Base-by-base conservation (phyloP, 2,797 vertebrate species). In the Mycteria americana region DNA sequence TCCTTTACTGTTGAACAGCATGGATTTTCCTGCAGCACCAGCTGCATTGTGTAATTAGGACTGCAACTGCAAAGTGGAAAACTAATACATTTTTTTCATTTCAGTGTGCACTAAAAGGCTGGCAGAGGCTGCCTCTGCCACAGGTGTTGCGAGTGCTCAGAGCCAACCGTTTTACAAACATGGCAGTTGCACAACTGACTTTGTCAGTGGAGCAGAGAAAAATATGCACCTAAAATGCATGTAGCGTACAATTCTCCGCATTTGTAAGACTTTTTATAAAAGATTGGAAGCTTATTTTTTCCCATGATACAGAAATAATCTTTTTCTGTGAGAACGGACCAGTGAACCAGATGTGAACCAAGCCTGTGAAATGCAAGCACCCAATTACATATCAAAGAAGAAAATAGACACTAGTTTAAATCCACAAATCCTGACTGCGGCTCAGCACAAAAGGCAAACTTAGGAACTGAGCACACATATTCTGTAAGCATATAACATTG, bases 71-170 rank as follows among this genome's bases (percentile, higher is more conserved):
- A 65, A 93, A 96, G 76, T 94, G 87, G 82, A 91, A 93, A 93
- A 45, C 75, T 91, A 89, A 95, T 85, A 87, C 31, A 73, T 92
- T 94, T 96, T 86, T 95, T 85, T 89, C 39, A 78, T 91, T 92
- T 85, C 30, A 63, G 46, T 68, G 57, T 65, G 68, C 54, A 41
- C 39, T 84, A 50, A 92, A 72, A 86, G 73, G 54, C 82, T 95
- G 96, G 85, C 88, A 92, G 63, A 87, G 25, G 48, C 70, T 53
- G 51, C 74, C 27, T 78, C 48, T 96, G 82, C 65, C 88, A 95
- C 93, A 97, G 93, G 95, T 97, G 92, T 75, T 91, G 64, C 50
- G 74, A 90, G 45, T 75, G 48, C 80, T 94, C 74, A 15, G 25
- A 68, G 82, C 53, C 92, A 94, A 37, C 70, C 18, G 1, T 70